Evolutionary conservation across 2,797 vertebrate genomes (phyloP), one percentile per base, ranked within the genome.

Genomic region (Loriculus beryllinus): DNA sequence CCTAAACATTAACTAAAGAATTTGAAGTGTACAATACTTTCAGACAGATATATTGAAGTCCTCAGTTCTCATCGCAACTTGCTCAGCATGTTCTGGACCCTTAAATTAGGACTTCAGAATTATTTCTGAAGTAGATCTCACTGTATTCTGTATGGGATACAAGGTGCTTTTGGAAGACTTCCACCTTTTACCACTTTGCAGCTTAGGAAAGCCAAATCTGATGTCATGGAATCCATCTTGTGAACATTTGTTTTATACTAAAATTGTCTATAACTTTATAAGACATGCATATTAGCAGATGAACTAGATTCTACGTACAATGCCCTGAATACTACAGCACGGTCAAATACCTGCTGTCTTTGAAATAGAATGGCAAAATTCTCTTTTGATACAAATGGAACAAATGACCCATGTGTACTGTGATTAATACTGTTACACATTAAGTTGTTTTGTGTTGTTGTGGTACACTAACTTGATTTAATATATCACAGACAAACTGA

Each of bases 391-490:
- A 83, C 33, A 70, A 88, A 78, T 49, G 78, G 62, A 77, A 33
- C 71, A 64, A 88, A 82, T 74, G 78, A 88, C 64, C 83, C 60
- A 54, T 31, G 54, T 39, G 45, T 62, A 57, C 28, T 40, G 33
- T 59, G 39, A 60, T 93, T 88, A 90, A 82, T 70, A 42, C 47
- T 54, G 68, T 92, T 78, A 80, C 69, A 87, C 83, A 84, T 86
- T 72, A 89, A 91, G 48, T 82, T 77, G 82, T 43, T 87, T 71
- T 45, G 16, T 51, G 56, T 47, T 90, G 57, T 43, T 71, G 72
- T 74, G 76, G 72, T 85, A 71, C 72, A 83, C 37, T 70, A 85
- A 57, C 72, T 74, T 52, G 48, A 75, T 85, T 63, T 76, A 62
- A 63, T 39, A 59, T 20, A 25, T 68, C 81, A 52, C 12, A 65